A percentile compares a stretch with the other conserved stretches of the same genome.
Conservation (phyloP, 2,888 invertebrate genomes). For the Axea sp. region DNA sequence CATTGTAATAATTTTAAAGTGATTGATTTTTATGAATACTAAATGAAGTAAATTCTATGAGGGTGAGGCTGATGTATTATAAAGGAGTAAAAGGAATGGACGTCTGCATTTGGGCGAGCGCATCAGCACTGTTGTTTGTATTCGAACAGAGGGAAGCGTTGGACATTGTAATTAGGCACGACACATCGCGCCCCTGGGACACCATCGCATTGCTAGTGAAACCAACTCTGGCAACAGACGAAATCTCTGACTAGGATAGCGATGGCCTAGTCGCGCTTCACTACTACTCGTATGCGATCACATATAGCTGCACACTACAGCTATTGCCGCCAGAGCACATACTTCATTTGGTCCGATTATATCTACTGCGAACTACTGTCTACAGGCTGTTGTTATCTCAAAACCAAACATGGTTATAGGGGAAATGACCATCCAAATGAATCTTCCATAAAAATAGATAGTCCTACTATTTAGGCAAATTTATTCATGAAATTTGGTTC, state of each 20-base stretch:
- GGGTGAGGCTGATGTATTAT: no score
- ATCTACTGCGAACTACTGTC: constrained; percentile 63
- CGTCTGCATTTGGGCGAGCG: constrained; percentile 62
- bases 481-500: constrained; percentile 59
- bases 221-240: constrained; percentile 53
- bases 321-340: constrained; percentile 70
- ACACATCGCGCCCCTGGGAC: constrained; percentile 78
- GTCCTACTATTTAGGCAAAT: constrained; percentile 51
- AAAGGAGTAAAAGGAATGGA: no score
- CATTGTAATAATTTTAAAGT: no score
- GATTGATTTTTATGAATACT: no score
- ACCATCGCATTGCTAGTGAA: constrained; percentile 54
- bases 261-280: constrained; percentile 62
- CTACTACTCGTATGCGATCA: constrained; percentile 19
- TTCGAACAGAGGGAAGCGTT: constrained; percentile 74
- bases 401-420: constrained; percentile 11
- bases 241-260: constrained; percentile 58
- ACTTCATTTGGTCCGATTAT: constrained; percentile 76
- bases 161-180: constrained; percentile 79
- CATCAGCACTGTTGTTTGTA: constrained; percentile 76
- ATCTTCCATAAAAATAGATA: constrained; percentile 35
- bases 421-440: constrained; percentile 28
- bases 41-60: no score
- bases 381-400: constrained; percentile 25
- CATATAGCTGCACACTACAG: not conserved